A percentile compares a stretch with the other conserved stretches of the same genome.
phyloP scores from a whole-genome alignment of 2,113 vertebrate species.

The Osmerus mordax region DNA sequence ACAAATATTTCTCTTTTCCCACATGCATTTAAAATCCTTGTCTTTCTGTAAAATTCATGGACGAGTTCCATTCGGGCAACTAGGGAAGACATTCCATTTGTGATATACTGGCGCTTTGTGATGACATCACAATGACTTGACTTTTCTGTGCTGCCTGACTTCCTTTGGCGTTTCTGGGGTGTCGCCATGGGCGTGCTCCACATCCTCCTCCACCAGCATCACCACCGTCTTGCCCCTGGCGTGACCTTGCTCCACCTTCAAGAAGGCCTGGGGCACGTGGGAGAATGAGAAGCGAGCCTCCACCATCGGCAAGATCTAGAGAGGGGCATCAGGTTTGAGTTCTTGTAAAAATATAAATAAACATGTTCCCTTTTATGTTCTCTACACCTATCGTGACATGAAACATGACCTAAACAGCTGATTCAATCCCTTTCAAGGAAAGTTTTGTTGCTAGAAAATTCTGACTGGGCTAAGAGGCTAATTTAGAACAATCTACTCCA shows the following conservation, averaged over 20 bases:
- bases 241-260: conserved; percentile 85
- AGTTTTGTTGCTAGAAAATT: too few species aligned
- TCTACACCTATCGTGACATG: not conserved
- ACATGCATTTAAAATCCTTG: too few species aligned
- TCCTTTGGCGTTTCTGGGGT: conserved; percentile 15
- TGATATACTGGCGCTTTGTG: not conserved
- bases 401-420: too few species aligned
- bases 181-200: conserved; percentile 15
- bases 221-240: conserved; percentile 90
- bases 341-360: not conserved
- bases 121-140: conserved; percentile 18
- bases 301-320: conserved; percentile 86
- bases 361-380: not conserved
- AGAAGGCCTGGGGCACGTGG: conserved; percentile 87
- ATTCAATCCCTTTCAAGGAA: too few species aligned
- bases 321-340: conserved; percentile 6
- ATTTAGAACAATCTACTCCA: too few species aligned
- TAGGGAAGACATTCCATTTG: too few species aligned
- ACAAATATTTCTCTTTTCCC: too few species aligned
- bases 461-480: too few species aligned
- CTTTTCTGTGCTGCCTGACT: conserved; percentile 16
- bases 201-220: conserved; percentile 60
- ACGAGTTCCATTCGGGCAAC: too few species aligned
- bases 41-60: too few species aligned
- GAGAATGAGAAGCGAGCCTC: conserved; percentile 83